Conservation (phyloP, 2,888 invertebrate genomes). For the Cheilosia urbana region DNA sequence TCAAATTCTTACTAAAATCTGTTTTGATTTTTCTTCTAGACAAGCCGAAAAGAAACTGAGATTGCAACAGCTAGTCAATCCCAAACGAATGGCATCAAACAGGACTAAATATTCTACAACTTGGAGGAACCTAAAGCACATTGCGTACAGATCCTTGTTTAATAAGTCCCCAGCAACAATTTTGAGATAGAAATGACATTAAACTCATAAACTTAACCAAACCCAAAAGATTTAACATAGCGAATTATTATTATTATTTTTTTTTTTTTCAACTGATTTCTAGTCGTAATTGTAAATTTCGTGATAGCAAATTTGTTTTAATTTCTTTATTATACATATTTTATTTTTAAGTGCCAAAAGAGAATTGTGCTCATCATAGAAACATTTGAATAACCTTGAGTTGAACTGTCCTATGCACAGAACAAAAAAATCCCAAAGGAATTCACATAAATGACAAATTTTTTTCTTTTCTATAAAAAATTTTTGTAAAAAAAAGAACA, state of each 20-base stretch:
- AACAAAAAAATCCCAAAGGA: constrained; percentile 38
- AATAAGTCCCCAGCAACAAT: constrained; percentile 41
- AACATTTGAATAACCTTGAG: constrained; percentile 45
- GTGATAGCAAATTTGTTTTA: constrained; percentile 70
- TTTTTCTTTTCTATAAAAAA: constrained; percentile 40
- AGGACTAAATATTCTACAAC: constrained; percentile 83
- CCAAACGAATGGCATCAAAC: constrained; percentile 87
- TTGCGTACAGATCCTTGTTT: constrained; percentile 35
- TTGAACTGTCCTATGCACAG: constrained; percentile 63
- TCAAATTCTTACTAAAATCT: background rate
- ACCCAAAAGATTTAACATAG: constrained; percentile 57
- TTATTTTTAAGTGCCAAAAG: constrained; percentile 74
- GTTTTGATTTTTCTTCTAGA: constrained; percentile 82
- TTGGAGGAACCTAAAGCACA: constrained; percentile 7
- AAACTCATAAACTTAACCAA: constrained; percentile 42
- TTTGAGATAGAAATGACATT: constrained; percentile 61
- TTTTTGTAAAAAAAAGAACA: constrained; percentile 54
- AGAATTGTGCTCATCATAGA: constrained; percentile 55
- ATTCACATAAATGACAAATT: constrained; percentile 50
- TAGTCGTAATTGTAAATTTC: constrained; percentile 72
- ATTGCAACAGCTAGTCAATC: constrained; percentile 84
- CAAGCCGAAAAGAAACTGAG: constrained; percentile 86
- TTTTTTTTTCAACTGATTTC: constrained; percentile 55
- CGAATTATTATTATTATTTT: constrained; percentile 53
- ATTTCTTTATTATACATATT: constrained; percentile 62